phyloP scores from a whole-genome alignment of 2,888 invertebrate species.

The Nymphalis urticae region DNA sequence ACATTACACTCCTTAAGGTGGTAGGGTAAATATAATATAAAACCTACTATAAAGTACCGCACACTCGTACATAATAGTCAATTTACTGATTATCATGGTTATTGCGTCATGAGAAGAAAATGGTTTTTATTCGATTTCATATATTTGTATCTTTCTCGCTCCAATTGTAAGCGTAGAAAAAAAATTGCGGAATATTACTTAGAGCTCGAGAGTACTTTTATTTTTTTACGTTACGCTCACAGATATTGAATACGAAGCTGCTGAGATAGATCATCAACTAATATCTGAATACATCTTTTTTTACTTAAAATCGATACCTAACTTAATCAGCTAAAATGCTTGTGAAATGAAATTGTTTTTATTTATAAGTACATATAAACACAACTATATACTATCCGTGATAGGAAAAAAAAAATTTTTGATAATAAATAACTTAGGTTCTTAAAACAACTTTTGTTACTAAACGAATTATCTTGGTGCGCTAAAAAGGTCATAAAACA shows the following conservation, averaged over 20 bases:
- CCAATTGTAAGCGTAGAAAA: constrained; percentile 9
- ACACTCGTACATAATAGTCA: neutral
- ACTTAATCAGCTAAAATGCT: too few species aligned
- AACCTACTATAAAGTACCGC: neutral
- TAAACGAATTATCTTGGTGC: too few species aligned
- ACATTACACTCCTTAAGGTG: too few species aligned
- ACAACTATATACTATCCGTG: too few species aligned
- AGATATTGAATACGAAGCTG: neutral
- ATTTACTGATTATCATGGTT: neutral
- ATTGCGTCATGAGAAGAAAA: constrained; percentile 1
- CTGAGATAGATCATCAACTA: neutral
- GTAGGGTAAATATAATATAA: too few species aligned
- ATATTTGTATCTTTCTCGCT: constrained; percentile 10
- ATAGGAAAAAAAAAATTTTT: too few species aligned
- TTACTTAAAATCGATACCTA: too few species aligned
- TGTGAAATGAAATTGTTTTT: too few species aligned
- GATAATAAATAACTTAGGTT: too few species aligned
- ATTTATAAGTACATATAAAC: too few species aligned
- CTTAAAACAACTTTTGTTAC: too few species aligned
- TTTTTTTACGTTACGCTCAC: constrained; percentile 5
- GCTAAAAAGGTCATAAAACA: too few species aligned
- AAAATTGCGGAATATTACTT: constrained; percentile 20
- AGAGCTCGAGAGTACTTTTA: constrained; percentile 1
- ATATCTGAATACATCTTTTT: neutral
- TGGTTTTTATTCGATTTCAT: constrained; percentile 14